Evolutionary conservation across 1,140 invertebrate genomes (phyloP).

Genomic region (Musca vetustissima): DNA sequence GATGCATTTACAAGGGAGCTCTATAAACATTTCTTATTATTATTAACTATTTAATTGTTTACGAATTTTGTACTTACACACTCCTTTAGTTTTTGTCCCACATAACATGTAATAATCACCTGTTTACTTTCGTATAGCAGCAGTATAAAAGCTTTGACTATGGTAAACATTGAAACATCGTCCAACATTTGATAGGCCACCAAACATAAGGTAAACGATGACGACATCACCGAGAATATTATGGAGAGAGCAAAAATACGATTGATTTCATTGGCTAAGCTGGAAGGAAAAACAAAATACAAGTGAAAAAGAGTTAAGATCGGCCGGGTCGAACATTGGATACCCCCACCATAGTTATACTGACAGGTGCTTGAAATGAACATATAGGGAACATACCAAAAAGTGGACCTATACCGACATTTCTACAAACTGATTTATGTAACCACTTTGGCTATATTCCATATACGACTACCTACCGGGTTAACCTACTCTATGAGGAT

Average conservation of each 20-base stretch:
- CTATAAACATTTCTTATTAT: conserved; percentile 9
- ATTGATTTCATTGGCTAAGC: conserved; percentile 13
- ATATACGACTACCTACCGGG: too few species aligned
- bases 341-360: too few species aligned
- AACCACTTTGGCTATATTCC: too few species aligned
- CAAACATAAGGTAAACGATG: conserved; percentile 28
- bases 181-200: conserved; percentile 21
- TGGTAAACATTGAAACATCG: conserved; percentile 14
- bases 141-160: conserved; percentile 14
- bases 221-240: conserved; percentile 19
- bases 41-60: neutral
- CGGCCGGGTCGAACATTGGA: too few species aligned
- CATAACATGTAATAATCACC: conserved; percentile 24
- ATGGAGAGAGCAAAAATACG: conserved; percentile 21
- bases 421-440: too few species aligned
- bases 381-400: too few species aligned
- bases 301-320: too few species aligned
- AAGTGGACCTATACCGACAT: too few species aligned
- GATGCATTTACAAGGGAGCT: neutral
- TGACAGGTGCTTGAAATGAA: too few species aligned
- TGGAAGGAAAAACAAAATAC: neutral
- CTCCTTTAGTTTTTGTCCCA: conserved; percentile 24
- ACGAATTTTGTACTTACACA: conserved; percentile 5
- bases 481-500: too few species aligned
- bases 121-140: conserved; percentile 26